Base-by-base conservation (phyloP, 92 coral and sea anemone genomes). In the Zoanthus gigantus region DNA sequence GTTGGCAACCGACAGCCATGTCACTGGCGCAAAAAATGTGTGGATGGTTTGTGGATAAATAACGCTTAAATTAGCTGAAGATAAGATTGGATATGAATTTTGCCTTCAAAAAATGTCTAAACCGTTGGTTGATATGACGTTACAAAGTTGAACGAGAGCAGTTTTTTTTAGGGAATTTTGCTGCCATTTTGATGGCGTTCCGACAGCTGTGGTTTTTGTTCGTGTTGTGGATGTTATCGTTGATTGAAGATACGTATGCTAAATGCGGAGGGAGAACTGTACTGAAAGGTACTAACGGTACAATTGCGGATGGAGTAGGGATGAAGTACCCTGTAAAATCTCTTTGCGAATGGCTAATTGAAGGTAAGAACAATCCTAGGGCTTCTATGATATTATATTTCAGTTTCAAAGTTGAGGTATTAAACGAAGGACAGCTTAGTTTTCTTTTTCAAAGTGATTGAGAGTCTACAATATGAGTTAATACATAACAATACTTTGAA, bases 151-250 rank as follows among this genome's bases (percentile, higher is more conserved):
- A 66, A 10, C 9, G 13, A 68, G 11, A 12, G 18, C 53, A 17
- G 54, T 16, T 66, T 34, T 47, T 47, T 12, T 54, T 13, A n/a
- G 57, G 34, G 72, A 44, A 61, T 80, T 65, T 45, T 80, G 71
- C 71, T 56, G 83, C 45, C 83, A 78, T 58, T 80, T 81, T 66
- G 58, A 81, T 81, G 85, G 85, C 85, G 74, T 81, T 57, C 57
- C 45, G 46, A 30, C 85, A 47, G 58, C 61, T 65, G 75, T 81
- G 76, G 69, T 12, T 81, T 47, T 23, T 65, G 60, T 16, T 44
- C 42, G 71, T 50, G 61, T 53, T 81, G n/a, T 67, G 75, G 63
- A 81, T 48, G 65, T 47, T 68, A 30, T 28, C 85, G 6, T 67
- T 45, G 11, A 28, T 66, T 12, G 85, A 65, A 31, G 28, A 23